Evolutionary conservation across 2,113 vertebrate genomes (phyloP).

Genomic region (Burhinus bistriatus): DNA sequence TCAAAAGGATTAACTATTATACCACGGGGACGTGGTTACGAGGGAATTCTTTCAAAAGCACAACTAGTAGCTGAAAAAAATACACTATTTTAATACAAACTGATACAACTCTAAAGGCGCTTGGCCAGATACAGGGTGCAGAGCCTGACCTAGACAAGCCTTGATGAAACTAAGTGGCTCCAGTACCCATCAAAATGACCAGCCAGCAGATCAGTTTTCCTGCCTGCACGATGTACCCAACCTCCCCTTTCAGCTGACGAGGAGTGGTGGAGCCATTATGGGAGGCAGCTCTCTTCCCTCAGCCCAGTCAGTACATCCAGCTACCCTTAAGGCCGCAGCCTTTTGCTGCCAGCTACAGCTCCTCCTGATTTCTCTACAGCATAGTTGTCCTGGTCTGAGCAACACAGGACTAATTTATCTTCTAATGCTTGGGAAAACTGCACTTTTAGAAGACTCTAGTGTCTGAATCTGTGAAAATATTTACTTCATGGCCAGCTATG

Average conservation of each 20-base stretch:
- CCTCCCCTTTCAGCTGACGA: accelerated
- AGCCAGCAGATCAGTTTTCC: background rate
- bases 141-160: background rate
- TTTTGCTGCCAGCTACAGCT: background rate
- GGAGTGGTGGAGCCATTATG: accelerated
- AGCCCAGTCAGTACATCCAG: background rate
- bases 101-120: background rate
- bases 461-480: too few species aligned
- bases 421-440: too few species aligned
- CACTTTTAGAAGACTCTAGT: too few species aligned
- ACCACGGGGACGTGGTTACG: background rate
- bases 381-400: too few species aligned
- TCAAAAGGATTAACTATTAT: background rate
- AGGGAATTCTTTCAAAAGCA: background rate
- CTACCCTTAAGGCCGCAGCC: background rate
- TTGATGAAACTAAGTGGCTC: background rate
- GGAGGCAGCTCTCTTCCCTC: background rate
- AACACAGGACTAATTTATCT: too few species aligned
- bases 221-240: background rate
- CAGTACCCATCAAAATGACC: background rate
- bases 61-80: background rate
- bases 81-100: background rate
- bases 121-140: background rate
- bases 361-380: background rate
- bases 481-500: too few species aligned